phyloP scores from a whole-genome alignment of 2,113 vertebrate genomes.

The Prietella phreatophila region DNA sequence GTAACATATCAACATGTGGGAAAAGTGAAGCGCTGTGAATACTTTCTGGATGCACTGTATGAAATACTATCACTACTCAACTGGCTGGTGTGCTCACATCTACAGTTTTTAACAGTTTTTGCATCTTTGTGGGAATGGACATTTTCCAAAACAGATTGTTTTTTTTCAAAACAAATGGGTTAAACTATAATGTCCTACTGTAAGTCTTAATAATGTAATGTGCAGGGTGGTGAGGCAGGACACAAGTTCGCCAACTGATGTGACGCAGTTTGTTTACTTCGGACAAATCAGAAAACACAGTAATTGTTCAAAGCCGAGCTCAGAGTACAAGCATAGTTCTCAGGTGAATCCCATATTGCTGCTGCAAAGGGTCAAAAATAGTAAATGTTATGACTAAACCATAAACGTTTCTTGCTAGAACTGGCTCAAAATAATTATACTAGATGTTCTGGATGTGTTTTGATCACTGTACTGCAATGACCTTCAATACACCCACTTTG shows the following conservation, averaged over 20 bases:
- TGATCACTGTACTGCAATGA: neutral
- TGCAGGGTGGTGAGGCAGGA: too few species aligned
- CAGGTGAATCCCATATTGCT: neutral
- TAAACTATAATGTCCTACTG: neutral
- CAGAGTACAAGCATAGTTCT: neutral
- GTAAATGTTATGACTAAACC: neutral
- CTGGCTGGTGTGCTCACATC: too few species aligned
- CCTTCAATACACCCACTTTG: neutral
- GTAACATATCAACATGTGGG: too few species aligned
- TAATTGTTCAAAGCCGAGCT: neutral
- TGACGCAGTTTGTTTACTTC: too few species aligned
- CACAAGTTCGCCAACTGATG: too few species aligned
- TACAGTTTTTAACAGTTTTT: too few species aligned
- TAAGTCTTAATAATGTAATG: too few species aligned
- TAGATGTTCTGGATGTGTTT: neutral
- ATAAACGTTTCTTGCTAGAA: neutral
- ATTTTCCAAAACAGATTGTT: neutral
- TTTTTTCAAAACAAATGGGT: neutral
- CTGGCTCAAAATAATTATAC: neutral
- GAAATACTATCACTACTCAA: too few species aligned
- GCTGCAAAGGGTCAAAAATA: too few species aligned
- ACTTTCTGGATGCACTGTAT: too few species aligned
- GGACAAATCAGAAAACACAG: neutral
- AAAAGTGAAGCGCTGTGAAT: too few species aligned
- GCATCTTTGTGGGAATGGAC: neutral